phyloP scores from a whole-genome alignment of 2,113 vertebrate genomes.

The Himantopus leucocephalus region DNA sequence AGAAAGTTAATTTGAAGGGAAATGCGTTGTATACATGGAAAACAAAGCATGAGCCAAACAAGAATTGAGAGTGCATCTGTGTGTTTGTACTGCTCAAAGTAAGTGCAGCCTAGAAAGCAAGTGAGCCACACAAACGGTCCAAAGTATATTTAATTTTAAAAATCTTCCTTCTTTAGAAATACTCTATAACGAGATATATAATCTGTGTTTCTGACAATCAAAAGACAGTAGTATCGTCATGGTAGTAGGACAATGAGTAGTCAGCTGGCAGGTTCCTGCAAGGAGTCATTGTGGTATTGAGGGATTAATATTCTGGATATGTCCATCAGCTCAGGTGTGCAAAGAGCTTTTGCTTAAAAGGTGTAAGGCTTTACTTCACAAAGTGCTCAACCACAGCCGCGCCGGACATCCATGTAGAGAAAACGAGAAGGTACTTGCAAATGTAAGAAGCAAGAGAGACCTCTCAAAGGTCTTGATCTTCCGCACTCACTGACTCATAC shows the following conservation, averaged over 20 bases:
- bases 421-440: neutral
- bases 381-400: neutral
- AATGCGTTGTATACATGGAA: neutral
- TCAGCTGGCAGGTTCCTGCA: neutral
- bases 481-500: neutral
- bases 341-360: neutral
- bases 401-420: neutral
- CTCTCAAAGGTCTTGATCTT: neutral
- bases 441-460: neutral
- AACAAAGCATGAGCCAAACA: neutral
- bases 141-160: neutral
- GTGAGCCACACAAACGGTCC: neutral
- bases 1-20: neutral
- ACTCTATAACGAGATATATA: neutral
- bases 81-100: neutral
- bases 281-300: neutral
- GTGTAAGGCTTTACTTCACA: neutral
- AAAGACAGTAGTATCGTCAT: neutral
- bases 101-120: neutral
- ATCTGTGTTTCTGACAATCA: neutral
- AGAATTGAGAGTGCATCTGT: neutral
- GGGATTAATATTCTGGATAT: neutral
- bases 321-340: neutral
- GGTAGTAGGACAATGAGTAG: neutral
- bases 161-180: neutral